Evolutionary conservation across 2,888 invertebrate species (phyloP).

Genomic region (Caenorhabditis sinica): DNA sequence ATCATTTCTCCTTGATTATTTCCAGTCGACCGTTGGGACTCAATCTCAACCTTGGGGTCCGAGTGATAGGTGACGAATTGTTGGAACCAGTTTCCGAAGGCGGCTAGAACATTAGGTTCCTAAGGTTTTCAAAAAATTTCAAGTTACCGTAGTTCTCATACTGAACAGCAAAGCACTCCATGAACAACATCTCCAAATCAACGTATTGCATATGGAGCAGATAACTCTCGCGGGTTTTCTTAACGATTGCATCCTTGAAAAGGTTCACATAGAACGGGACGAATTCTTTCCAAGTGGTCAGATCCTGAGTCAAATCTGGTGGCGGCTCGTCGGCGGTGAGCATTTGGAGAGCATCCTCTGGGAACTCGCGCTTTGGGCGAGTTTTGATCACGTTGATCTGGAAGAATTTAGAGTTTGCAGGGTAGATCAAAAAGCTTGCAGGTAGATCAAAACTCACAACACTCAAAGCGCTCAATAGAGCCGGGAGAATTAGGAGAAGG

Average conservation of each 20-base stretch:
- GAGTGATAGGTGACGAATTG: constrained; percentile 41
- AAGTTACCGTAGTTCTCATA: constrained; percentile 30
- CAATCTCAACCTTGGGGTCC: constrained; percentile 22
- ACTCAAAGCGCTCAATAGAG: constrained; percentile 19
- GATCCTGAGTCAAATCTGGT: constrained; percentile 2
- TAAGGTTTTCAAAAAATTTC: background rate
- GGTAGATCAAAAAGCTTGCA: background rate
- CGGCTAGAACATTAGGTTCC: constrained; percentile 18
- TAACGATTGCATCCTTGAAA: constrained; percentile 7
- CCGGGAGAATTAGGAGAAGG: background rate
- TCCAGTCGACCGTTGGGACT: background rate
- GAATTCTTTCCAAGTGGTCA: constrained; percentile 29
- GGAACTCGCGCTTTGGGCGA: background rate
- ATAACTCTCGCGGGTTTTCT: constrained; percentile 19
- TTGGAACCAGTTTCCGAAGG: constrained; percentile 41
- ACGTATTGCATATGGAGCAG: constrained; percentile 25
- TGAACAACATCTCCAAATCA: constrained; percentile 39
- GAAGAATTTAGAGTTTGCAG: background rate
- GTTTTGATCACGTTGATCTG: background rate
- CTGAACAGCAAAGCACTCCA: constrained; percentile 25
- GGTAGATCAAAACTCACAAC: background rate
- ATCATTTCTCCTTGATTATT: constrained; percentile 12
- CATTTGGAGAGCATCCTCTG: background rate
- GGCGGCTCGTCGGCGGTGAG: background rate
- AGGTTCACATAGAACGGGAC: constrained; percentile 24